These are phyloP conservation scores for Synaphobranchus kaupii DNA, from an alignment of 2,797 vertebrate species.

Conservation along the genomic window DNA sequence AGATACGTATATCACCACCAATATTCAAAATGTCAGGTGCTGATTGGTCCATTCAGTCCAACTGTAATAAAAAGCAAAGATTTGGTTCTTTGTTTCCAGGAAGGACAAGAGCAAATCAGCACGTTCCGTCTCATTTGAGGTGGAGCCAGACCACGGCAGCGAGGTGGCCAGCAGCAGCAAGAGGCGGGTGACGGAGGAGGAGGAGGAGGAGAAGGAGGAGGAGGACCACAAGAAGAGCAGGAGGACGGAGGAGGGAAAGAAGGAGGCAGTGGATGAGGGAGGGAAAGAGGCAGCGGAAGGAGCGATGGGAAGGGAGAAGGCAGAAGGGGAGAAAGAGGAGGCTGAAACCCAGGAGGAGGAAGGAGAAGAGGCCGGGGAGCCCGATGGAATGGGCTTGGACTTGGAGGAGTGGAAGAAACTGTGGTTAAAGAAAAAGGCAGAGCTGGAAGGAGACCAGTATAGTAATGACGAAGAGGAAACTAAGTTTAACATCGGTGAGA, in stretches of 20 bases:
- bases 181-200: constrained; percentile 50
- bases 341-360: constrained; percentile 47
- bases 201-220: constrained; percentile 53
- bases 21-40: neutral
- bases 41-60: neutral
- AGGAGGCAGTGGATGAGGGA: constrained; percentile 47
- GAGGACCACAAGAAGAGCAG: constrained; percentile 66
- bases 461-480: constrained; percentile 24
- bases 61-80: neutral
- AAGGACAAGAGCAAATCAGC: constrained; percentile 62
- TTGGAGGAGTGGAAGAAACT: constrained; percentile 50
- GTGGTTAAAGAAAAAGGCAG: constrained; percentile 41
- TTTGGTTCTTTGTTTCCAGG: constrained; percentile 50
- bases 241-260: constrained; percentile 47
- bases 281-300: constrained; percentile 42
- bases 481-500: neutral
- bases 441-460: constrained; percentile 36
- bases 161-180: constrained; percentile 60
- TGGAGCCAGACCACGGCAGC: constrained; percentile 43
- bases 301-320: constrained; percentile 57
- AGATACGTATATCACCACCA: neutral
- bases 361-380: constrained; percentile 60
- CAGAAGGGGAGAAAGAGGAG: constrained; percentile 45
- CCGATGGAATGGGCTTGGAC: constrained; percentile 62
- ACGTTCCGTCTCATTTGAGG: constrained; percentile 27